Conservation (phyloP, 2,888 invertebrate species). For the Dasypogon diadema region DNA sequence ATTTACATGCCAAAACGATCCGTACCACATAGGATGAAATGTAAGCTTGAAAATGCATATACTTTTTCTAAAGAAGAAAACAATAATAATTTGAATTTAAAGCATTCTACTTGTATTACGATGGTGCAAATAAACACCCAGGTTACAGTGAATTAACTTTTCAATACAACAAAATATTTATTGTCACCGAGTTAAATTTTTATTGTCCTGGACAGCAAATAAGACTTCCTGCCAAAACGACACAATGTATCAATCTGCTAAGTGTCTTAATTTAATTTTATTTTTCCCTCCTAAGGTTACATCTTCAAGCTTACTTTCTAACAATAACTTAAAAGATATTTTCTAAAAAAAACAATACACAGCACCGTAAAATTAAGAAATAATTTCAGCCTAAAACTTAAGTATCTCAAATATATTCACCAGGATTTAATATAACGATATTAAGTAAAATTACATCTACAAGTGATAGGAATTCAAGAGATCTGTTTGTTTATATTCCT, state of each 20-base stretch:
- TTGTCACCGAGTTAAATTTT: constrained; percentile 6
- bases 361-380: constrained; percentile 30
- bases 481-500: constrained; percentile 27
- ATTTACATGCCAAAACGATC: not conserved
- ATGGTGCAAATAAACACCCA: not conserved
- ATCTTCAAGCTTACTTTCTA: constrained; percentile 43
- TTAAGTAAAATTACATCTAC: constrained; percentile 1
- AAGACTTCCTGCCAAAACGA: not conserved
- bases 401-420: constrained; percentile 9
- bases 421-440: constrained; percentile 10
- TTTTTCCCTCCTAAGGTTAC: not conserved
- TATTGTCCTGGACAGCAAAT: constrained; percentile 29
- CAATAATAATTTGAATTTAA: no score
- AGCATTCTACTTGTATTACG: no score
- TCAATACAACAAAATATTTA: not conserved
- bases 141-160: not conserved
- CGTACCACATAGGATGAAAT: constrained; percentile 2
- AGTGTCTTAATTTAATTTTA: not conserved
- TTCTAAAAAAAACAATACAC: constrained; percentile 8
- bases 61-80: no score
- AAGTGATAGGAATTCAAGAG: constrained; percentile 12
- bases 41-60: constrained; percentile 36
- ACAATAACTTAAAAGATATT: constrained; percentile 15
- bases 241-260: not conserved
- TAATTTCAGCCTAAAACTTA: constrained; percentile 16